These are phyloP conservation scores for Synanthedon formicaeformis DNA, from an alignment of 2,888 invertebrate genomes.

Conservation along the genomic window DNA sequence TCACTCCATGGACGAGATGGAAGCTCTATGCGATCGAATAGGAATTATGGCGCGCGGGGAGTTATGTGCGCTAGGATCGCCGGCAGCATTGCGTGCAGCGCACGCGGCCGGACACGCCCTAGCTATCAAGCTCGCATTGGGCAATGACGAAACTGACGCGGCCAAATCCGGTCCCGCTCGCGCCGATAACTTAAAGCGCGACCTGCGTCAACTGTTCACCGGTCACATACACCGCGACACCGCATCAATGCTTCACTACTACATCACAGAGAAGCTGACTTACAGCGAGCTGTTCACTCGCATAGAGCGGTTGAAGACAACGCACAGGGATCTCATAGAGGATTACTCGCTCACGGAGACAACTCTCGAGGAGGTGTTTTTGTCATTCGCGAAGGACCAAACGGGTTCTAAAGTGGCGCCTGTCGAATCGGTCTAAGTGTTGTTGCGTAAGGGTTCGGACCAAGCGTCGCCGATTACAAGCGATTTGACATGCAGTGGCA, in stretches of 20 bases:
- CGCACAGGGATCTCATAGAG: slow-evolving; percentile 41
- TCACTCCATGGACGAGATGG: slow-evolving; percentile 90
- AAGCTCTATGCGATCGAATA: slow-evolving; percentile 80
- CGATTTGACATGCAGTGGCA: too few relatives aligned
- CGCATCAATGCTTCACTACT: slow-evolving; percentile 6
- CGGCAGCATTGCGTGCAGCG: slow-evolving; percentile 77
- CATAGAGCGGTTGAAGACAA: slow-evolving; percentile 1
- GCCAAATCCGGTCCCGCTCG: slow-evolving; percentile 26
- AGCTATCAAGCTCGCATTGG: slow-evolving; percentile 24
- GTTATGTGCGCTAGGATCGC: slow-evolving; percentile 79
- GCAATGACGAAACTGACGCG: background rate
- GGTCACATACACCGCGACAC: slow-evolving; percentile 8
- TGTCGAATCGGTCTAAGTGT: too few relatives aligned
- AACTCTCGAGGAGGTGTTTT: slow-evolving; percentile 76
- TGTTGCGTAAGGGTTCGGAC: too few relatives aligned
- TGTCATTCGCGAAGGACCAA: slow-evolving; percentile 25
- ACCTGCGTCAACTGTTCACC: slow-evolving; percentile 16
- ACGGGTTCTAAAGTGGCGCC: background rate
- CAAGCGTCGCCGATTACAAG: too few relatives aligned
- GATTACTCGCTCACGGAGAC: slow-evolving; percentile 79
- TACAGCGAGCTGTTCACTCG: slow-evolving; percentile 8
- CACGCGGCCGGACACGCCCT: slow-evolving; percentile 74
- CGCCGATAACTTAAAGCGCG: slow-evolving; percentile 59
- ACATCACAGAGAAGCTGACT: slow-evolving; percentile 5
- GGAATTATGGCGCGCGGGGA: slow-evolving; percentile 82